phyloP scores from a whole-genome alignment of 2,888 invertebrate species.

The Adelphocoris suturalis region DNA sequence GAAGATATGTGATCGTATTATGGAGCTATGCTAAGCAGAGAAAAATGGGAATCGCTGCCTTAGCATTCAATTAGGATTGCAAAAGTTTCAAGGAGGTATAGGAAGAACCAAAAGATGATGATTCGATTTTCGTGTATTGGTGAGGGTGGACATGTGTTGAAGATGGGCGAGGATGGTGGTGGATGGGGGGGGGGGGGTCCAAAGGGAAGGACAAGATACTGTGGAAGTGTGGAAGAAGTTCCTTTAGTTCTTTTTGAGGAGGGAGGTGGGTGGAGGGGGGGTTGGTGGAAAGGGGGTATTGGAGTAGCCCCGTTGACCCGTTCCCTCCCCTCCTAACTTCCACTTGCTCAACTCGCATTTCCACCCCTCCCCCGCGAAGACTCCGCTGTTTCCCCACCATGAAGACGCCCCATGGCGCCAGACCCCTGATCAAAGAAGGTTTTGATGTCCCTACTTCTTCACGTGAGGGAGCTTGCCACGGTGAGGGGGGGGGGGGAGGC shows the following conservation, averaged over 20 bases:
- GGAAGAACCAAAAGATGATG: too few species aligned
- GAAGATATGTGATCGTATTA: too few species aligned
- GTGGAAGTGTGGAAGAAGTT: background rate
- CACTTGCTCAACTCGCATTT: background rate
- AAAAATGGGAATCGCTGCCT: too few species aligned
- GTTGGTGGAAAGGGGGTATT: background rate
- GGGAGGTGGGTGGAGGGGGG: background rate
- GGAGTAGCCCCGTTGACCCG: conserved; percentile 30
- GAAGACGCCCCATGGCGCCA: conserved; percentile 61
- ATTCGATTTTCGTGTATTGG: background rate
- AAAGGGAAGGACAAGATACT: background rate
- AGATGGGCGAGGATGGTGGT: too few species aligned
- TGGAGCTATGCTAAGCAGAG: too few species aligned
- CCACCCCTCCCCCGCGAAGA: background rate
- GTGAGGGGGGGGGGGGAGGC: background rate
- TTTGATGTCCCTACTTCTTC: conserved; percentile 62
- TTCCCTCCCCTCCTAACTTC: background rate
- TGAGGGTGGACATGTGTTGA: background rate
- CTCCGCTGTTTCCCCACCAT: background rate
- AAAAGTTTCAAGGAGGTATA: too few species aligned
- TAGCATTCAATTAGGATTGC: too few species aligned
- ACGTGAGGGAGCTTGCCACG: conserved; percentile 9
- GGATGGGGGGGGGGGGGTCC: background rate
- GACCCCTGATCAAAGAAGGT: conserved; percentile 51
- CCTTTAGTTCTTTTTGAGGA: background rate